phyloP scores from a whole-genome alignment of 2,888 invertebrate species.

The Pristionchus japonicus region DNA sequence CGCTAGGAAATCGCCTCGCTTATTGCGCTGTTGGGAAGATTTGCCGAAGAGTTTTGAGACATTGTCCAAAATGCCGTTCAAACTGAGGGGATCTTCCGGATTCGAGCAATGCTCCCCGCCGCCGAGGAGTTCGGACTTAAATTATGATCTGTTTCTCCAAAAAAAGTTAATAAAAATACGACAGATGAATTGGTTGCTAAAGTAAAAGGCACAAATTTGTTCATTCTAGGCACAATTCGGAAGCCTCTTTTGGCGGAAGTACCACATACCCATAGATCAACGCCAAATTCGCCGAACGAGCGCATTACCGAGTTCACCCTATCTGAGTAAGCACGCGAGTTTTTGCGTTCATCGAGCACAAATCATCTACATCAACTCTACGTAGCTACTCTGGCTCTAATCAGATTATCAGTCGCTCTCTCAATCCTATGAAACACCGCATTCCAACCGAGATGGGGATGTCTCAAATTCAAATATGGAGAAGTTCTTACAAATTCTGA shows the following conservation, averaged over 20 bases:
- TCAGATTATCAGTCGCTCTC: no score
- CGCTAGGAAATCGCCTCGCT: neutral
- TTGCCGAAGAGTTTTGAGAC: conserved; percentile 69
- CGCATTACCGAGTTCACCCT: neutral
- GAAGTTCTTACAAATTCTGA: no score
- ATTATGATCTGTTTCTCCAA: no score
- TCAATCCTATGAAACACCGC: no score
- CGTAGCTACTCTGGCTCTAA: neutral
- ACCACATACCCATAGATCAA: neutral
- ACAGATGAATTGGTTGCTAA: no score
- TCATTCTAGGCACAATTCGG: no score
- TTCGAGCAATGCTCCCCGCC: conserved; percentile 64
- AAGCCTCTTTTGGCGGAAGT: neutral
- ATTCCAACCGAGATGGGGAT: no score
- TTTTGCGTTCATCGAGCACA: neutral
- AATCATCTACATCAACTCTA: neutral
- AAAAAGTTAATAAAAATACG: no score
- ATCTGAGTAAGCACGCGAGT: neutral
- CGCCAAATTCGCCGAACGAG: neutral
- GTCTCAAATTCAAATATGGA: no score
- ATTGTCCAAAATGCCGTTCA: conserved; percentile 66
- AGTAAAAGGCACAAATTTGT: no score
- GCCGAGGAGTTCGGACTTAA: no score
- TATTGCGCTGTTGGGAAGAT: neutral
- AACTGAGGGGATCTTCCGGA: conserved; percentile 73